Base-by-base conservation (phyloP, 2,888 invertebrate genomes). In the Cheilosia vulpina region DNA sequence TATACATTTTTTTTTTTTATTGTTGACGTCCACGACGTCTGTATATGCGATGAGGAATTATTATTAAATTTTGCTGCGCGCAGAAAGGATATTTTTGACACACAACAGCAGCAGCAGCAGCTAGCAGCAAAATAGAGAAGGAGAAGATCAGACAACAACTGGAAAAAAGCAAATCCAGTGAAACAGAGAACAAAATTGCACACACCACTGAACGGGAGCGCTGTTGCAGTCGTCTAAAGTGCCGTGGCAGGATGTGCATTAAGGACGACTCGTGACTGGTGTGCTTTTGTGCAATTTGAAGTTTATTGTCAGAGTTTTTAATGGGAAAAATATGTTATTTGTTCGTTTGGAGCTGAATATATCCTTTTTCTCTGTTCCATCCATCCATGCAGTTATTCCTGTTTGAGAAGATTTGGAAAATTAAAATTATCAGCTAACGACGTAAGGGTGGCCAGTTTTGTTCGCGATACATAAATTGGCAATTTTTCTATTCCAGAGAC, bases 281-380 rank as follows among this genome's bases (percentile, higher is more conserved):
- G 52, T 78, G 66, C 83, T 79, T 83, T 83, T 83, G 73, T 83
- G 68, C 79, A 83, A 79, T 83, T 83, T 83, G 73, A 83, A 83
- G 79, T 83, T 83, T 83, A 83, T 83, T 83, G 83, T 57, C 57
- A 73, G 72, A 79, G 41, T 83, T 83, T 78, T 79, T 83, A 83
- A 83, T 83, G 83, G 79, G 73, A 83, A 83, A 83, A 83, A 83
- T 83, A 79, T 83, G 83, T 83, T 83, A 83, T 79, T 73, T 79
- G 83, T 83, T 62, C 71, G 57, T 68, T 79, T 79, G 50, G 63
- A 24, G 52, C 55, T 71, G 68, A 24, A 52, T 69, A 27, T 69
- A 52, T 66, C 21, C 43, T 62, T n/a, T 62, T 43, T 52, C 31
- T 31, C 15, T 57, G 21, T 58, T 34, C 19, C 45, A 13, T 71